Conservation (phyloP, 2,888 invertebrate species). For the Luperina testacea region DNA sequence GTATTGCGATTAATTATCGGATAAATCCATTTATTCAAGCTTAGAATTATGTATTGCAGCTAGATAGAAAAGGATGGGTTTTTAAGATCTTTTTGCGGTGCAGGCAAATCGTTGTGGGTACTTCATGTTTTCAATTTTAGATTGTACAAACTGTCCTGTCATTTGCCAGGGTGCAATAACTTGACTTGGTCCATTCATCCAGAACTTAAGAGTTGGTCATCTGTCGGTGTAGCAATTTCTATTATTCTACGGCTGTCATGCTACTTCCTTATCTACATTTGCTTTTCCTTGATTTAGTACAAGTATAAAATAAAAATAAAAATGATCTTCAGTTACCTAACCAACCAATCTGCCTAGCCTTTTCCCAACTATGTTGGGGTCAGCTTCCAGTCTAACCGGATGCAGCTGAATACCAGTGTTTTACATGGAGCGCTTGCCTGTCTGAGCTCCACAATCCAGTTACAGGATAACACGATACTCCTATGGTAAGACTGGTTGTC, state of each 20-base stretch:
- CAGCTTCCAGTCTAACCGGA: too few species aligned
- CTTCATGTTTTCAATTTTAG: not conserved
- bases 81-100: not conserved
- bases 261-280: not conserved
- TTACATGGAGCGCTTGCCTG: too few species aligned
- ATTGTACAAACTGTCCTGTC: not conserved
- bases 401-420: too few species aligned
- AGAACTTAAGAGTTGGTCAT: not conserved
- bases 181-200: not conserved
- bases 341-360: too few species aligned
- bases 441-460: too few species aligned
- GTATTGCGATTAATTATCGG: constrained; percentile 62
- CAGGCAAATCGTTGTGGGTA: not conserved
- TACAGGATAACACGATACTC: too few species aligned
- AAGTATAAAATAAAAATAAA: not conserved
- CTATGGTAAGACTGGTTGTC: too few species aligned
- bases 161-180: not conserved
- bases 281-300: not conserved
- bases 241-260: not conserved
- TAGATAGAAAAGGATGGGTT: not conserved
- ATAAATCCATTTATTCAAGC: constrained; percentile 56
- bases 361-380: too few species aligned
- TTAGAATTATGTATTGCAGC: constrained; percentile 51
- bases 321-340: not conserved
- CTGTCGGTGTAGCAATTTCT: not conserved